Conservation (phyloP, 1,140 invertebrate species). For the Palaemon carinicauda region DNA sequence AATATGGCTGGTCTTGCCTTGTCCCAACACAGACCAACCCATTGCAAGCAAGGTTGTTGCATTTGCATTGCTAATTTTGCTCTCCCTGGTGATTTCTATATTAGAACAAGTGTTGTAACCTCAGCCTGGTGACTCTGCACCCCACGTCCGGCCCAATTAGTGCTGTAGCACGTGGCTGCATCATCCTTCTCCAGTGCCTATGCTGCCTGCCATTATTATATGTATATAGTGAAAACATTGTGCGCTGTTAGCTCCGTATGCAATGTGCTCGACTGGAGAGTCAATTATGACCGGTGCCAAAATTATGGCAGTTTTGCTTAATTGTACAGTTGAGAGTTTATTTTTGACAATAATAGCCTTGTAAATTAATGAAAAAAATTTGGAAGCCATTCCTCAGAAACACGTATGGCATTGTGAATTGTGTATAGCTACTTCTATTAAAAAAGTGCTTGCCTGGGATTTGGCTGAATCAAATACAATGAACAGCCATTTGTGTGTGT, state of each 20-base stretch:
- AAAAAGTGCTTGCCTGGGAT: not conserved
- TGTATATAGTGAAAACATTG: slow-evolving; percentile 34
- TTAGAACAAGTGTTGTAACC: not conserved
- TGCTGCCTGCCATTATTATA: slow-evolving; percentile 43
- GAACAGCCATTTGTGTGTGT: too few species aligned
- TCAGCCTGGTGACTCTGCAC: not conserved
- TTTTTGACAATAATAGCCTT: slow-evolving; percentile 43
- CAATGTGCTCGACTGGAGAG: slow-evolving; percentile 39
- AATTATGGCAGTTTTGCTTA: slow-evolving; percentile 39
- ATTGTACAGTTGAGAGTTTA: slow-evolving; percentile 56
- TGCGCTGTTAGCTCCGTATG: slow-evolving; percentile 33
- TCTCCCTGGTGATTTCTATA: not conserved
- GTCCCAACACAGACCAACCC: slow-evolving; percentile 30
- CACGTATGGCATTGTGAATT: not conserved
- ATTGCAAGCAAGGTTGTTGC: not conserved
- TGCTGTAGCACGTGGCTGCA: slow-evolving; percentile 14
- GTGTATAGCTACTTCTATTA: not conserved
- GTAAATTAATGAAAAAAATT: slow-evolving; percentile 19
- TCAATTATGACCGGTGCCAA: slow-evolving; percentile 47
- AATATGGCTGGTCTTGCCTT: not conserved
- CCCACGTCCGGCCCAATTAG: slow-evolving; percentile 20
- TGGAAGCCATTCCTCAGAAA: not conserved
- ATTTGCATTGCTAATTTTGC: slow-evolving; percentile 19
- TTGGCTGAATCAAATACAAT: too few species aligned
- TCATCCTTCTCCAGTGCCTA: slow-evolving; percentile 54